These are phyloP conservation scores for Diplodus puntazzo DNA, from an alignment of 2,797 vertebrate species.

Conservation along the genomic window DNA sequence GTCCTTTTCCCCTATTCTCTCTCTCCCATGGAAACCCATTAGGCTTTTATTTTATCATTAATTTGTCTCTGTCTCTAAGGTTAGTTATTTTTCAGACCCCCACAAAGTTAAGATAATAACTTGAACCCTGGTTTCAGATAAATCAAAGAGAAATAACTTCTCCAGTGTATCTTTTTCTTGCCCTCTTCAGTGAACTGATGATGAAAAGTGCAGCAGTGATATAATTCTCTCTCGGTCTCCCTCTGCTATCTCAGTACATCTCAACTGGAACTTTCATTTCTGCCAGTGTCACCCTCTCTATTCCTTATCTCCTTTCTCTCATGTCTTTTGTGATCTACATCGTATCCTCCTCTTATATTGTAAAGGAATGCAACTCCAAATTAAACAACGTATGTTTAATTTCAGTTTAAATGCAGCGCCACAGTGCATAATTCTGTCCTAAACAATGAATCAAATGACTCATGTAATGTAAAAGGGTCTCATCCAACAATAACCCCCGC, in stretches of 20 bases:
- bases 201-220: background rate
- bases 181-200: background rate
- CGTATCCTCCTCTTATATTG: background rate
- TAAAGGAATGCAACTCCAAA: background rate
- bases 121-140: background rate
- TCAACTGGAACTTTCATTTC: background rate
- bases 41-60: too few relatives aligned
- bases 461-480: slow-evolving; percentile 10
- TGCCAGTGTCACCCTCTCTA: background rate
- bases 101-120: too few relatives aligned
- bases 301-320: background rate
- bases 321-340: background rate
- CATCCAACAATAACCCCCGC: background rate
- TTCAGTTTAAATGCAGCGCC: background rate
- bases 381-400: background rate
- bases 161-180: background rate
- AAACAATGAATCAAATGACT: background rate
- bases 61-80: too few relatives aligned
- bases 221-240: background rate
- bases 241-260: background rate
- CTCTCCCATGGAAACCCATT: too few relatives aligned
- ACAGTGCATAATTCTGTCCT: background rate
- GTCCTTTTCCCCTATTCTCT: too few relatives aligned
- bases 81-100: too few relatives aligned
- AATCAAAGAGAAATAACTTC: too few relatives aligned